Evolutionary conservation across 2,888 invertebrate species (phyloP).

Genomic region (Coleophora flavipennella): DNA sequence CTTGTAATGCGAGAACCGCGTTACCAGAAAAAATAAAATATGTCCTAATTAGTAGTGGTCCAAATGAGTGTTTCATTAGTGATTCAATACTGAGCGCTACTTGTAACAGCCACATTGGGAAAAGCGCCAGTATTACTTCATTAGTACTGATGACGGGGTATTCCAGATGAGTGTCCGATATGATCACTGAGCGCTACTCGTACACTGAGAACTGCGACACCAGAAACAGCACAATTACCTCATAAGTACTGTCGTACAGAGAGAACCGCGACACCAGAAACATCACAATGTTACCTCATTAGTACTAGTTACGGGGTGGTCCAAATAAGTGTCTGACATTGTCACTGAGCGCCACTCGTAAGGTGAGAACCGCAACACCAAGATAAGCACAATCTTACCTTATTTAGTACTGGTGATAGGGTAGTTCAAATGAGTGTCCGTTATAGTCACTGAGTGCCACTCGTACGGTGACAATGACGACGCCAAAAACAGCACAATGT

Average conservation of each 20-base stretch:
- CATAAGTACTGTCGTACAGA: conserved; percentile 84
- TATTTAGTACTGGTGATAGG: conserved; percentile 56
- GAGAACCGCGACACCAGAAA: conserved; percentile 98
- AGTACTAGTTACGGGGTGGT: conserved; percentile 56
- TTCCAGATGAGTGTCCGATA: too few relatives aligned
- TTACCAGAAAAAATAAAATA: conserved; percentile 97
- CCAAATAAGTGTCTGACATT: conserved; percentile 69
- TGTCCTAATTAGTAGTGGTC: too few relatives aligned
- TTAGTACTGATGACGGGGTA: too few relatives aligned
- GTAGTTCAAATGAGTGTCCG: conserved; percentile 66
- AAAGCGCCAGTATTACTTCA: too few relatives aligned
- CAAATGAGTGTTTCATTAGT: too few relatives aligned
- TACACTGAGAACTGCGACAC: too few relatives aligned
- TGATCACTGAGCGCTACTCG: too few relatives aligned
- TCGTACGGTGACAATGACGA: too few relatives aligned
- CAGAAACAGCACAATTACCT: too few relatives aligned
- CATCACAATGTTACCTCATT: conserved; percentile 88
- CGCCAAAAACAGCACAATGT: conserved; percentile 96
- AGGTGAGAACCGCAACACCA: conserved; percentile 97
- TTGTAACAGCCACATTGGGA: too few relatives aligned
- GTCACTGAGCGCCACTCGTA: conserved; percentile 95
- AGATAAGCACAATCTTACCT: conserved; percentile 90
- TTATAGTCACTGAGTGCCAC: conserved; percentile 78
- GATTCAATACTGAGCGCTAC: conserved; percentile 80
- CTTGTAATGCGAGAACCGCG: conserved; percentile 97